These are phyloP conservation scores for Drosophila gunungcola DNA, from an alignment of 1,140 invertebrate genomes.

Conservation along the genomic window DNA sequence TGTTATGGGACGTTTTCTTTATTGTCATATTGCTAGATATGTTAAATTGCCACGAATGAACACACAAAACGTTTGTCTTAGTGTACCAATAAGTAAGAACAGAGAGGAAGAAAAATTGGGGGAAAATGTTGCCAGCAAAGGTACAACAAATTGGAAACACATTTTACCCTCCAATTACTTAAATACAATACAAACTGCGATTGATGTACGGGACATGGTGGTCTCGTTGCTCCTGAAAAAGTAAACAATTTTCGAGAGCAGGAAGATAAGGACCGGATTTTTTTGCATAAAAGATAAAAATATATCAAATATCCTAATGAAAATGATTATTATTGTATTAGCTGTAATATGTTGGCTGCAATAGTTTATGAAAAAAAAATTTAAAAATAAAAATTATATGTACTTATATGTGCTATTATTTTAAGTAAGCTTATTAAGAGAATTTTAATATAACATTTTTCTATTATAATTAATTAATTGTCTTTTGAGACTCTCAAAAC, in stretches of 20 bases:
- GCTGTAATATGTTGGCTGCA: background rate
- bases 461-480: too few relatives aligned
- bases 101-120: conserved; percentile 9
- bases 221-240: conserved; percentile 7
- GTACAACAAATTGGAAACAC: conserved; percentile 78
- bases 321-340: too few relatives aligned
- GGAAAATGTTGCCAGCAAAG: conserved; percentile 51
- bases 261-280: background rate
- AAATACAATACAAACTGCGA: conserved; percentile 68
- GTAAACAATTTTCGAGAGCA: conserved; percentile 5
- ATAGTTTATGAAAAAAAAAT: too few relatives aligned
- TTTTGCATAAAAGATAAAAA: background rate
- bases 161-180: conserved; percentile 82
- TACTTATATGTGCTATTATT: too few relatives aligned
- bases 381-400: too few relatives aligned
- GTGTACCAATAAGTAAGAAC: conserved; percentile 30
- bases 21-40: too few relatives aligned
- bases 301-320: background rate
- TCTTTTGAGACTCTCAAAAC: too few relatives aligned
- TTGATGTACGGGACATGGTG: conserved; percentile 16
- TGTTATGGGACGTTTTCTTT: too few relatives aligned
- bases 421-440: too few relatives aligned
- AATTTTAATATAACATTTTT: too few relatives aligned
- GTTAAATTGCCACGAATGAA: too few relatives aligned
- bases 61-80: background rate